Evolutionary conservation across 2,113 vertebrate species (phyloP).

Genomic region (Phycodurus eques): DNA sequence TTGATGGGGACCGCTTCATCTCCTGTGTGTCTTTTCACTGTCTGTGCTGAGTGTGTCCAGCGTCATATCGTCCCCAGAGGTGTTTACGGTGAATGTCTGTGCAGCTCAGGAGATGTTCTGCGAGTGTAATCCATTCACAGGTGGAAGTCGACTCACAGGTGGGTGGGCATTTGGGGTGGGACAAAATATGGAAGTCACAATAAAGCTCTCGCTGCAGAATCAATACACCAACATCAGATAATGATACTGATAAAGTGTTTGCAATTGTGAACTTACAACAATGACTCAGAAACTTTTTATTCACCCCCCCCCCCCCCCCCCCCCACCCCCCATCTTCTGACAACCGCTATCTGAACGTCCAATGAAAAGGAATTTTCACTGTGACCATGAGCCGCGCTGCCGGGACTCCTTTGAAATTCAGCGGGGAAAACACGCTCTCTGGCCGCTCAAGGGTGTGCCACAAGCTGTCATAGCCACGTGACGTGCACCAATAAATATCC

Average conservation of each 20-base stretch:
- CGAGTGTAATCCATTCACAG: constrained; percentile 20
- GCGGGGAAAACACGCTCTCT: too few relatives aligned
- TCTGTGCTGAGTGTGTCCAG: constrained; percentile 8
- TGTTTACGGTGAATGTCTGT: constrained; percentile 26
- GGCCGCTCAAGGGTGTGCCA: too few relatives aligned
- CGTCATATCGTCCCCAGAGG: constrained; percentile 10
- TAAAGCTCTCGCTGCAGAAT: not conserved
- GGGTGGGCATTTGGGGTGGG: not conserved
- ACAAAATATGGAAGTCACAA: not conserved
- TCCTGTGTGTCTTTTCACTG: constrained; percentile 10
- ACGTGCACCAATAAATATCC: too few relatives aligned
- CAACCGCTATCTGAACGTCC: not conserved
- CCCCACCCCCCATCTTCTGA: not conserved
- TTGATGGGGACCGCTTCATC: constrained; percentile 26
- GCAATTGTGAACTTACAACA: not conserved
- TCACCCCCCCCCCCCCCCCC: too few relatives aligned
- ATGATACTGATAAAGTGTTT: not conserved
- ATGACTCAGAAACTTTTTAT: not conserved
- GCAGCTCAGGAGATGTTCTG: constrained; percentile 9
- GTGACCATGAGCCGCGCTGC: too few relatives aligned
- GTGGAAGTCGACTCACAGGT: constrained; percentile 34
- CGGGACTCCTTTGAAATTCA: too few relatives aligned
- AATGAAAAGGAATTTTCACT: too few relatives aligned
- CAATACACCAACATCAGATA: not conserved
- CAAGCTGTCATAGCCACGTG: too few relatives aligned